These are phyloP conservation scores for Deroptyus accipitrinus DNA, from an alignment of 2,113 vertebrate species.

Conservation along the genomic window DNA sequence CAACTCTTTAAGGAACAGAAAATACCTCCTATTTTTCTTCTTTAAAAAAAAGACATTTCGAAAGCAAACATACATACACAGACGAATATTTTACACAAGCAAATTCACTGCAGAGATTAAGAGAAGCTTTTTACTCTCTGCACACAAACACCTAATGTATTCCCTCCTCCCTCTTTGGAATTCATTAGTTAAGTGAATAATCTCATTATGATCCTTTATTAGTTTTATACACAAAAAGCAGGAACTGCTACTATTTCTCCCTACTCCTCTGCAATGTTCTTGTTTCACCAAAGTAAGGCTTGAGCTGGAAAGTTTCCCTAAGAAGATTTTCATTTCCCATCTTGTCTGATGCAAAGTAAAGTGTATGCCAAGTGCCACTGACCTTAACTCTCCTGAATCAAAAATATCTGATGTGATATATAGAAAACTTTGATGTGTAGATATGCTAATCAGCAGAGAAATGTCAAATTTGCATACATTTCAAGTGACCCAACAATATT, in stretches of 20 bases:
- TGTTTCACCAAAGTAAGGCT: slow-evolving; percentile 16
- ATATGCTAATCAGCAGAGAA: slow-evolving; percentile 92
- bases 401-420: slow-evolving; percentile 75
- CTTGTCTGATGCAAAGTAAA: slow-evolving; percentile 63
- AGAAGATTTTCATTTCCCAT: slow-evolving; percentile 58
- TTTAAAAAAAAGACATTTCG: neutral
- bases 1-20: neutral
- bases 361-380: slow-evolving; percentile 72
- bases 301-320: slow-evolving; percentile 39
- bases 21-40: neutral
- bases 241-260: neutral
- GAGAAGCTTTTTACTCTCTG: neutral
- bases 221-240: neutral
- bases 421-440: slow-evolving; percentile 83
- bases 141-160: neutral
- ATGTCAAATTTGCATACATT: slow-evolving; percentile 99
- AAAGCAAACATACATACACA: neutral
- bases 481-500: slow-evolving; percentile 86
- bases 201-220: neutral
- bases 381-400: slow-evolving; percentile 75
- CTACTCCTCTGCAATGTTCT: neutral
- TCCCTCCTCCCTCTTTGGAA: neutral
- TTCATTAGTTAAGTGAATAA: neutral
- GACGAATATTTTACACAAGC: neutral
- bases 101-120: neutral